Evolutionary conservation across 2,797 vertebrate species (phyloP).

Genomic region (Notoglanidium macrostoma): DNA sequence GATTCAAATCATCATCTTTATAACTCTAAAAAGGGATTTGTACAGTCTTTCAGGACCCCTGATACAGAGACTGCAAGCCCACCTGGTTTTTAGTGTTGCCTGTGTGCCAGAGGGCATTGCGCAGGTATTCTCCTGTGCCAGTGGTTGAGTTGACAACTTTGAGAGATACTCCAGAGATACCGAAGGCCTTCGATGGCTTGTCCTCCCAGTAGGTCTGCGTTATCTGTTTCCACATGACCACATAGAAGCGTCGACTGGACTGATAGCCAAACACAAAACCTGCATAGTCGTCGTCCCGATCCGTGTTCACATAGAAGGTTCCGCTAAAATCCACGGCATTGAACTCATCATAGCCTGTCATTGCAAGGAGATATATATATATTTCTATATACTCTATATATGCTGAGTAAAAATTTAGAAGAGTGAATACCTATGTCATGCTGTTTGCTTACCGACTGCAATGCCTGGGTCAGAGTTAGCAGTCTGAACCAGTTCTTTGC

Average conservation of each 20-base stretch:
- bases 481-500: conserved; percentile 92
- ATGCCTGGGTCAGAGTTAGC: conserved; percentile 97
- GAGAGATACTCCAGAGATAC: conserved; percentile 91
- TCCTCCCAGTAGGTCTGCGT: conserved; percentile 97
- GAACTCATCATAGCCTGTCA: conserved; percentile 88
- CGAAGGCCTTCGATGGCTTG: conserved; percentile 89
- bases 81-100: conserved; percentile 93
- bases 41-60: neutral
- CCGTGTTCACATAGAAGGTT: conserved; percentile 95
- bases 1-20: conserved; percentile 2
- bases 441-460: conserved; percentile 83
- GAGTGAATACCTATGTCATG: neutral
- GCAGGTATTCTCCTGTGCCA: conserved; percentile 87
- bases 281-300: conserved; percentile 93
- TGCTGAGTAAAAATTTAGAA: neutral
- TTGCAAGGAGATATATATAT: neutral
- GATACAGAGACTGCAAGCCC: conserved; percentile 42
- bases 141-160: conserved; percentile 96
- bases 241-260: conserved; percentile 93
- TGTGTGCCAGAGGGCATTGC: conserved; percentile 97
- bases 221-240: conserved; percentile 98
- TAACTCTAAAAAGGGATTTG: neutral
- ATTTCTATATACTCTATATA: neutral
- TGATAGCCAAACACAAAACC: conserved; percentile 96
- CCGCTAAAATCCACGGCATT: conserved; percentile 94